Evolutionary conservation across 1,140 invertebrate genomes (phyloP).

Genomic region (Ladona fulva): DNA sequence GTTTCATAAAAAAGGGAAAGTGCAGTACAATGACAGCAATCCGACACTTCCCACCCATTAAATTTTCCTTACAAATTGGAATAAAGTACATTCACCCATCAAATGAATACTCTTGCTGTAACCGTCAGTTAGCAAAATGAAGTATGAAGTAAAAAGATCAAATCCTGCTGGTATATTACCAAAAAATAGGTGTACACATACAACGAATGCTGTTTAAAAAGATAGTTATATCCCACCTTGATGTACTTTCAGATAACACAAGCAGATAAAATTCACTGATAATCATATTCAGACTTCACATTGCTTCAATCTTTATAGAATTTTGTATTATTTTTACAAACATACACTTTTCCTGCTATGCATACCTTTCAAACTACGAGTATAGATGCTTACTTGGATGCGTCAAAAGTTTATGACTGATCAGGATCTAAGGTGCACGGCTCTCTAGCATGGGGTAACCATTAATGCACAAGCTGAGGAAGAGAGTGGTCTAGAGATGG

Average conservation of each 20-base stretch:
- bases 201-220: background rate
- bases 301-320: background rate
- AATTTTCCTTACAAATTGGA: too few species aligned
- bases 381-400: background rate
- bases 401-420: background rate
- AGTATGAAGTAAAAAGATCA: background rate
- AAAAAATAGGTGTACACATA: background rate
- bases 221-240: too few species aligned
- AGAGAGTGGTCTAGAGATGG: conserved; percentile 3
- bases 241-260: background rate
- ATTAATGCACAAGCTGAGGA: conserved; percentile 5
- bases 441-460: background rate
- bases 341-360: background rate
- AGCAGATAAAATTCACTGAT: background rate
- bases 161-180: background rate
- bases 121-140: background rate
- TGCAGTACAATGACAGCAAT: background rate
- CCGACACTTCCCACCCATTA: background rate
- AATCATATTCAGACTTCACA: background rate
- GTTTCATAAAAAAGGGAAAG: background rate
- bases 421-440: background rate
- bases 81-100: too few species aligned
- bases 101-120: background rate
- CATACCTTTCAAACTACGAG: background rate
- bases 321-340: conserved; percentile 9